phyloP scores from a whole-genome alignment of 2,113 vertebrate species.

The Martes martes region DNA sequence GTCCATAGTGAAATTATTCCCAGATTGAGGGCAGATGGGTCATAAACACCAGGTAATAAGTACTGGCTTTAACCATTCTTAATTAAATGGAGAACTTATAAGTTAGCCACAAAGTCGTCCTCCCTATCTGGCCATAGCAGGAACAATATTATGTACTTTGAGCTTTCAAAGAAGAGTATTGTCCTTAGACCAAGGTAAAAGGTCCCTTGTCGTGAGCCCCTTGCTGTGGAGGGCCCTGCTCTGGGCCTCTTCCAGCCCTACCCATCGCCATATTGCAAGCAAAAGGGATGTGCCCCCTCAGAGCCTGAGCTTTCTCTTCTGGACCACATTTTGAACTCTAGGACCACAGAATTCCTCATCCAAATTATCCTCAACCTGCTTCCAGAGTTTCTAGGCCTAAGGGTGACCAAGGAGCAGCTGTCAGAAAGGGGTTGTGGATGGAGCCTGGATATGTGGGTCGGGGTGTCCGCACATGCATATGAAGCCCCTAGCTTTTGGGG shows the following conservation, averaged over 20 bases:
- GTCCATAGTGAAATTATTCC: neutral
- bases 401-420: neutral
- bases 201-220: neutral
- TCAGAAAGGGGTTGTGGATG: neutral
- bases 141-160: neutral
- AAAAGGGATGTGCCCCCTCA: too few relatives aligned
- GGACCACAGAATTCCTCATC: neutral
- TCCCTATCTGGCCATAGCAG: neutral
- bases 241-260: too few relatives aligned
- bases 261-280: neutral
- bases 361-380: neutral
- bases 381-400: neutral
- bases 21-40: neutral
- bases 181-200: neutral
- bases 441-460: neutral
- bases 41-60: neutral
- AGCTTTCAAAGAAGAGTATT: slow-evolving; percentile 16
- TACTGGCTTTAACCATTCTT: neutral
- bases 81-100: slow-evolving; percentile 29
- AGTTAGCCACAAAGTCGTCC: neutral
- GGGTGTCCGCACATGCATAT: rapidly evolving
- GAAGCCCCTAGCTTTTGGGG: neutral
- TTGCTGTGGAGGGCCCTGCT: rapidly evolving
- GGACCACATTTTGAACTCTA: neutral
- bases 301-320: neutral